Percentiles rank a stretch among this genome's conserved stretches.
phyloP scores from a whole-genome alignment of 2,797 vertebrate genomes.

The Smutsia temminckii region DNA sequence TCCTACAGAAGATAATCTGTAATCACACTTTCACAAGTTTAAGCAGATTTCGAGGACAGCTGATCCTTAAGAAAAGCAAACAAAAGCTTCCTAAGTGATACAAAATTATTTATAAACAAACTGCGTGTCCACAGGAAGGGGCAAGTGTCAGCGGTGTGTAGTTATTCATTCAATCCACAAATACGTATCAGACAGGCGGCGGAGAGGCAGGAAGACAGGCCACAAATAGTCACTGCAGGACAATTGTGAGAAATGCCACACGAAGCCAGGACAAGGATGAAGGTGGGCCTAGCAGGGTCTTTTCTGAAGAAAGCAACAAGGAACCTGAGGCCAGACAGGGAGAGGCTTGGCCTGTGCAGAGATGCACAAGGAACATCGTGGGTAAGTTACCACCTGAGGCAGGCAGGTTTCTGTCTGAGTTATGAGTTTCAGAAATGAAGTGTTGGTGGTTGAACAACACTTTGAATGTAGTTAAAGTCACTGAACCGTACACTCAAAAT shows the following conservation, averaged over 20 bases:
- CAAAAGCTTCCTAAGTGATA: neutral
- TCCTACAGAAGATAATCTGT: neutral
- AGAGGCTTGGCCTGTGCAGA: neutral
- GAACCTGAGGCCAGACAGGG: neutral
- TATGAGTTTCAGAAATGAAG: neutral
- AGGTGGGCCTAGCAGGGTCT: neutral
- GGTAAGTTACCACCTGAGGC: neutral
- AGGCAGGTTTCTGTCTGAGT: neutral
- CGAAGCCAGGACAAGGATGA: no score
- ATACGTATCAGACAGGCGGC: neutral
- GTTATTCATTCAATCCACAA: neutral
- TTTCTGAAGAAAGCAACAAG: neutral
- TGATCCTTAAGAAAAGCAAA: neutral
- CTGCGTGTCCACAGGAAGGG: neutral
- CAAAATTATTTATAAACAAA: neutral
- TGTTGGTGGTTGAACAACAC: neutral
- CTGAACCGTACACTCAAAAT: neutral
- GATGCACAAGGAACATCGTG: fast-evolving
- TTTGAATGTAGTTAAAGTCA: neutral
- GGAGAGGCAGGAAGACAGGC: neutral
- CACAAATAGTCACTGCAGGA: fast-evolving
- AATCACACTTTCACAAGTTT: neutral
- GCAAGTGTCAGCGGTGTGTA: fast-evolving
- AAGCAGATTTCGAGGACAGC: neutral
- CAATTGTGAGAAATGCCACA: fast-evolving